Evolutionary conservation across 1,140 invertebrate genomes (phyloP), one percentile per base, ranked within the genome.

Genomic region (Maniola jurtina): DNA sequence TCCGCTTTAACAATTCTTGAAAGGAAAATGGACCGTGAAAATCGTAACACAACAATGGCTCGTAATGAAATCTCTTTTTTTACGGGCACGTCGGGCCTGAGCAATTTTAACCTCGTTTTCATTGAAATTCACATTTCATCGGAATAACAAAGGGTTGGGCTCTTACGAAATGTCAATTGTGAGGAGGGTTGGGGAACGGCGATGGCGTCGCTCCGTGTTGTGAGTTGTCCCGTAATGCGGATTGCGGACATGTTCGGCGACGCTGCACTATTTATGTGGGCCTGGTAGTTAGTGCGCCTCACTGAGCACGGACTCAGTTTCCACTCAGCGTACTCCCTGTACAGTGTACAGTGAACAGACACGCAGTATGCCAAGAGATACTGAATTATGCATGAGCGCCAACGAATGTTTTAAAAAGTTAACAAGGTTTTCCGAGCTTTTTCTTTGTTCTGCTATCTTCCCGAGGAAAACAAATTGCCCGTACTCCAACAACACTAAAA

Each of bases 61-160:
- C 79, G 77, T 86, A 86, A 87, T 89, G 86, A 85, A 89, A 87
- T 87, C 83, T 81, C 79, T 81, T 86, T 87, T 79, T 89, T 89
- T 81, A 85, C 79, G 77, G 77, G 72, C 60, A 67, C 66, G 75
- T 73, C 77, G 75, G 73, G 73, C 72, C 77, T 69, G 78, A 76
- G 76, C 80, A 87, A 84, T 89, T 88, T 83, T 84, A 83, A 84
- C 84, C 83, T 83, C 80, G 80, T 86, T 86, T 80, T 83, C 83
- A 86, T 89, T 88, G 85, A 88, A 89, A 88, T 89, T 87, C 82
- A 79, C 80, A 75, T 83, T 86, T 84, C 84, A 85, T 84, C 75
- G 79, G 76, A 77, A 71, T 80, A 81, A 86, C 84, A 88, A 87
- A 87, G 83, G 86, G 80, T 80, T 83, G 76, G 76, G 76, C 79